A percentile compares a stretch with the other conserved stretches of the same genome.
These are phyloP conservation scores for Eustalomyia histrio DNA, from an alignment of 2,888 invertebrate genomes.

Conservation along the genomic window DNA sequence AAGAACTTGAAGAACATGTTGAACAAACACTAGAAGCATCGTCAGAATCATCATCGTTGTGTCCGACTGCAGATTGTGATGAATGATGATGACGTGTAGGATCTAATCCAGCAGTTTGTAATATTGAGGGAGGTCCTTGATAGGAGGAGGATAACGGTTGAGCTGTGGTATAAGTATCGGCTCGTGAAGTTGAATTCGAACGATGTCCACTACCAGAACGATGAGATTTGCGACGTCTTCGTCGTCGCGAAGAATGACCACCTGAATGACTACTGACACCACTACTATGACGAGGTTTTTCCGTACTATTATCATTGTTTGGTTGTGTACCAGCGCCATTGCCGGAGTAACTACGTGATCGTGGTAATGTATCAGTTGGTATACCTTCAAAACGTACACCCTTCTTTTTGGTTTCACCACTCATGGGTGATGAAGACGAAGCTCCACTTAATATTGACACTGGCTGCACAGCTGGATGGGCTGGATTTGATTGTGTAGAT, in stretches of 20 bases:
- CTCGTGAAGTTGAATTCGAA: constrained; percentile 75
- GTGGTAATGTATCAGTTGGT: constrained; percentile 79
- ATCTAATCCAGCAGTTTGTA: constrained; percentile 66
- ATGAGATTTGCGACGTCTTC: constrained; percentile 75
- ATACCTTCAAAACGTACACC: constrained; percentile 79
- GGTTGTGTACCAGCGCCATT: constrained; percentile 77
- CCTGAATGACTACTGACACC: constrained; percentile 73
- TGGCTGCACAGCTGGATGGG: constrained; percentile 72
- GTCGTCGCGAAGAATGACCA: constrained; percentile 75
- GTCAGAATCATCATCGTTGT: constrained; percentile 81
- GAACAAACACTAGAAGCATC: constrained; percentile 91
- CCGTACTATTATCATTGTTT: constrained; percentile 36
- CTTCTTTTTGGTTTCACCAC: constrained; percentile 75
- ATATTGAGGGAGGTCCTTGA: constrained; percentile 72
- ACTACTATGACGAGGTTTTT: constrained; percentile 59
- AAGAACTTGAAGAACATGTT: constrained; percentile 92
- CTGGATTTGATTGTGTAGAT: constrained; percentile 72
- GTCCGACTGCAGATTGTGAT: constrained; percentile 59
- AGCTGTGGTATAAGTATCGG: constrained; percentile 75
- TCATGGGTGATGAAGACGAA: constrained; percentile 75
- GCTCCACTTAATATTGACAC: constrained; percentile 75
- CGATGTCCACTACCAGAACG: constrained; percentile 74
- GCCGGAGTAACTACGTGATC: constrained; percentile 81
- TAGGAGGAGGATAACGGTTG: constrained; percentile 77
- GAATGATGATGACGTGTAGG: constrained; percentile 56